Evolutionary conservation across 2,888 invertebrate species (phyloP).

Genomic region (Drosophila borborema): DNA sequence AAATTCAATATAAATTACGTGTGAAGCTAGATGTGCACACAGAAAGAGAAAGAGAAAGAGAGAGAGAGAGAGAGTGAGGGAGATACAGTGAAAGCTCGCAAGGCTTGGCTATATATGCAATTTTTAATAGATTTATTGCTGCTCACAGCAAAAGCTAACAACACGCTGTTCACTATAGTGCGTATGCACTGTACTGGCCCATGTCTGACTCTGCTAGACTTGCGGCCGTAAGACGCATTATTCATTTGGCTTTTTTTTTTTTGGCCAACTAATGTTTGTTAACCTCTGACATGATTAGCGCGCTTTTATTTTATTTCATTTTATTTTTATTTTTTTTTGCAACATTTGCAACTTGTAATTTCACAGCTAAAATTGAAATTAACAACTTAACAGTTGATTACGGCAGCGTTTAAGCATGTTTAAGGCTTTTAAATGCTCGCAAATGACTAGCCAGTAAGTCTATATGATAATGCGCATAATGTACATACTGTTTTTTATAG

Average conservation of each 20-base stretch:
- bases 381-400: conserved; percentile 36
- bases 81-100: conserved; percentile 6
- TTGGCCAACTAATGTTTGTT: conserved; percentile 45
- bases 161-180: background rate
- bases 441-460: conserved; percentile 11
- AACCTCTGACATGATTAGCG: conserved; percentile 55
- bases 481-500: background rate
- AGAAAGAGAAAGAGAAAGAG: background rate
- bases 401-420: conserved; percentile 22
- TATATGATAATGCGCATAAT: conserved; percentile 18
- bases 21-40: conserved; percentile 1
- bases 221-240: conserved; percentile 19
- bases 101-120: background rate
- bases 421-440: conserved; percentile 8
- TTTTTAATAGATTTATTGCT: background rate
- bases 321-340: conserved; percentile 6
- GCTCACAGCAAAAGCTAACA: background rate
- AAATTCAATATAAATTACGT: conserved; percentile 27
- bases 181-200: background rate
- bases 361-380: conserved; percentile 13
- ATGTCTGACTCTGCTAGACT: conserved; percentile 1
- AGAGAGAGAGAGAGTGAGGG: too few relatives aligned
- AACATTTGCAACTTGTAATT: conserved; percentile 34
- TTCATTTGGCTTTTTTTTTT: background rate
- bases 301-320: background rate